Base-by-base conservation (phyloP, 2,888 invertebrate genomes). In the Xestobium rufovillosum region DNA sequence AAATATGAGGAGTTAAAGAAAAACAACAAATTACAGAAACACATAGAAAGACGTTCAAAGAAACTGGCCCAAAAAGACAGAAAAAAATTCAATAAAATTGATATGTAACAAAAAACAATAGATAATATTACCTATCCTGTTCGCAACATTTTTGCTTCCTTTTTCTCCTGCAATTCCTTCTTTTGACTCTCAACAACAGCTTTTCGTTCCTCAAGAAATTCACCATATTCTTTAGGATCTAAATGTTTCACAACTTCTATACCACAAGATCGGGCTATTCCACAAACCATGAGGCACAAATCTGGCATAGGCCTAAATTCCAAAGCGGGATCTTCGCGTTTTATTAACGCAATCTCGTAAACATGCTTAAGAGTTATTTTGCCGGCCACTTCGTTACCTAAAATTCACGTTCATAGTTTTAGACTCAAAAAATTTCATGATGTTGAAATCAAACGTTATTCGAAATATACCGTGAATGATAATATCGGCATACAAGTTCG, bases 301-400 rank as follows among this genome's bases (percentile, higher is more conserved):
- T 83, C 75, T 65, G 87, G 56, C 42, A 86, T 52, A 6, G 71
- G 59, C 45, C 69, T 66, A 53, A 78, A 72, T 52, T 79, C 76
- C 14, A 81, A 61, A 0, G 81, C 67, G 3, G 87, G 85, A 66
- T 97, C 96, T 59, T 83, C 70, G n/a, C 79, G 72, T 67, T 98
- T 97, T n/a, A 98, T 85, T 64, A 80, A 75, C 0, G 98, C 97
- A 59, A 98, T 98, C 76, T 99, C 98, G 66, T 95, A 98, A 9
- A 98, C 65, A 66, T 98, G 98, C 63, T 94, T 97, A 1, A 89
- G 57, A 1, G 94, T 89, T 38, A 98, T 76, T 71, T 83, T 91
- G 1, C 98, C 98, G 50, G 83, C 77, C 14, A 77, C 67, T 66
- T 95, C 91, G 34, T 66, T 71, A 0, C 78, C 89, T 83, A 54